These are phyloP conservation scores for Drosophila suboccidentalis DNA, from an alignment of 2,888 invertebrate species.

Conservation along the genomic window DNA sequence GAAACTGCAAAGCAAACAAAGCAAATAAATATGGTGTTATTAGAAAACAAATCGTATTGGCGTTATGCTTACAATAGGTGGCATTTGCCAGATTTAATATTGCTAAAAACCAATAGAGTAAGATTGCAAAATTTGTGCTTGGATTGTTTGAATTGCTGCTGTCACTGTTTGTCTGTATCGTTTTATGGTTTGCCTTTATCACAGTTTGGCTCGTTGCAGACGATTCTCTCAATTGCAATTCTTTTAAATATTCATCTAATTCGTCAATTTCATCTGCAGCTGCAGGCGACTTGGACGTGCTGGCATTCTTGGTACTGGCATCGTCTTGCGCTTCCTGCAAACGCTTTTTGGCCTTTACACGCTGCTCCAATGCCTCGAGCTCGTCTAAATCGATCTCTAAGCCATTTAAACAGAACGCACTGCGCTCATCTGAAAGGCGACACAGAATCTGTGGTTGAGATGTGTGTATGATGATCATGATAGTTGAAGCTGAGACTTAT, in stretches of 20 bases:
- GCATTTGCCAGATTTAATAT: constrained; percentile 85
- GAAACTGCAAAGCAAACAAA: constrained; percentile 68
- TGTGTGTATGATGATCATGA: constrained; percentile 12
- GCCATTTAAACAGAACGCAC: constrained; percentile 85
- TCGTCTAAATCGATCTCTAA: constrained; percentile 86
- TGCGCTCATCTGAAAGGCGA: constrained; percentile 84
- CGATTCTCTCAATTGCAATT: constrained; percentile 79
- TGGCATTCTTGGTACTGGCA: constrained; percentile 13
- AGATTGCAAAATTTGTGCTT: constrained; percentile 77
- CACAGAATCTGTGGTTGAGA: constrained; percentile 67
- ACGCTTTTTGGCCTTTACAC: constrained; percentile 80
- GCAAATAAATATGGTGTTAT: constrained; percentile 45
- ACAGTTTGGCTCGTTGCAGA: constrained; percentile 39
- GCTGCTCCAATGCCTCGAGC: constrained; percentile 84
- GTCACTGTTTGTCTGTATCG: constrained; percentile 21
- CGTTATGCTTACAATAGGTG: constrained; percentile 83
- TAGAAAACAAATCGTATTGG: constrained; percentile 31
- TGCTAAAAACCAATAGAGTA: constrained; percentile 85
- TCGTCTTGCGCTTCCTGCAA: constrained; percentile 39
- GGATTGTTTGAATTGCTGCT: constrained; percentile 32
- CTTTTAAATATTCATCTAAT: constrained; percentile 85
- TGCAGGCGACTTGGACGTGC: constrained; percentile 27
- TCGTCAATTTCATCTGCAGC: constrained; percentile 78
- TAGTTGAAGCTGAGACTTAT: background rate
- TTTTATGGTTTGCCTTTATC: constrained; percentile 39